Evolutionary conservation across 2,113 vertebrate genomes (phyloP), one percentile per base, ranked within the genome.

Genomic region (Leiothrix lutea): DNA sequence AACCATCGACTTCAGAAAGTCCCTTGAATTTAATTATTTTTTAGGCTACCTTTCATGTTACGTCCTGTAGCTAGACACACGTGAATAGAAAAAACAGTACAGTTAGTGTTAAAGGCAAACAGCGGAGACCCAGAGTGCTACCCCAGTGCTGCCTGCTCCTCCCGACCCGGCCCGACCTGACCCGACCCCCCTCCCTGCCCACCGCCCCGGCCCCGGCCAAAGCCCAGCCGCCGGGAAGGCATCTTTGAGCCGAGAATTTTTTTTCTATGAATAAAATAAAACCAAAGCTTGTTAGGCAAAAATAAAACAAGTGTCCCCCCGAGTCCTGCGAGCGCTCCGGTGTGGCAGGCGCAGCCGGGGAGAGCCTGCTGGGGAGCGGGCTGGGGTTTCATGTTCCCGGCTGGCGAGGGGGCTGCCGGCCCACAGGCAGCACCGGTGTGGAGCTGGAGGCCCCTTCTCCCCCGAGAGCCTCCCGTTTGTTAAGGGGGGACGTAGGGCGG

Each of bases 51-150:
- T 98, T 98, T 98, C 98, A 98, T 98, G 98, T 99, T 99, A 99
- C 98, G 98, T 98, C 98, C 98, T 98, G 98, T 98, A 98, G 98
- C 98, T 99, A 99, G 98, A 99, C 98, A 98, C 98, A 98, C 96
- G 98, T 99, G 98, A 99, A 99, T 98, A 98, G 98, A 98, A 99
- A 98, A 99, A 99, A 99, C 98, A 99, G 98, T 99, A 99, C 98
- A 99, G 98, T 99, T 98, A 98, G 98, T 99, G 99, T 99, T 99
- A 99, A 99, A 99, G 99, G 99, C 99, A 99, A 99, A 99, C 98
- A 97, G 97, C 98, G 98, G 98, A 98, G 98, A 98, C 98, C 98
- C 96, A 96, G 98, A 98, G 98, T 95, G 98, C 97, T 57, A 96
- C 96, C 75, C 98, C 97, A 97, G 98, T 97, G 98, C 98, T 98